phyloP scores from a whole-genome alignment of 1,140 invertebrate species.

The Cephus cinctus region DNA sequence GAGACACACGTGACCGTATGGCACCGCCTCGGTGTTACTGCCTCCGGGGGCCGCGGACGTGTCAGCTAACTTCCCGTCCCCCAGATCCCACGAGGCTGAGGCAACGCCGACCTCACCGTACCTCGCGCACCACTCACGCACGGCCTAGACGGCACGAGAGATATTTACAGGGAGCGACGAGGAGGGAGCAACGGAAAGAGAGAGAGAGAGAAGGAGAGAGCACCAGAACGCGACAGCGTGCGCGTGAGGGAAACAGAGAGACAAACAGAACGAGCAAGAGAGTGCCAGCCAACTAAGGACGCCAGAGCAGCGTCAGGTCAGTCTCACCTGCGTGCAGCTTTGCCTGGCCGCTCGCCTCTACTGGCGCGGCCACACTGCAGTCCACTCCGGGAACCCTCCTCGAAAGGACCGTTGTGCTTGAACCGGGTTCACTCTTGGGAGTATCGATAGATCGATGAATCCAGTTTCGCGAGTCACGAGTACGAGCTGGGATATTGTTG shows the following conservation, averaged over 20 bases:
- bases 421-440: too few relatives aligned
- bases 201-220: conserved; percentile 18
- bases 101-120: neutral
- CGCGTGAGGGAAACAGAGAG: too few relatives aligned
- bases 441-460: too few relatives aligned
- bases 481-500: too few relatives aligned
- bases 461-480: too few relatives aligned
- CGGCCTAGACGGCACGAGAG: neutral
- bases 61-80: neutral
- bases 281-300: too few relatives aligned
- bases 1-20: conserved; percentile 39
- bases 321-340: conserved; percentile 45
- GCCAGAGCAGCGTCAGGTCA: conserved; percentile 29
- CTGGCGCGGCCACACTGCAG: conserved; percentile 35
- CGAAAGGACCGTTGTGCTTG: too few relatives aligned
- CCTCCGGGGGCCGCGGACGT: conserved; percentile 23
- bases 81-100: neutral
- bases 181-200: conserved; percentile 1
- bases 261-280: too few relatives aligned
- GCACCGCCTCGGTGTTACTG: conserved; percentile 26
- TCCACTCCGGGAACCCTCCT: conserved; percentile 24
- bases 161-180: conserved; percentile 7
- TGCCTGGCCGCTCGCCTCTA: conserved; percentile 22
- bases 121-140: neutral
- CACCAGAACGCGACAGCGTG: conserved; percentile 15